Evolutionary conservation across 2,797 vertebrate genomes (phyloP).

Genomic region (Poecilia gillii): DNA sequence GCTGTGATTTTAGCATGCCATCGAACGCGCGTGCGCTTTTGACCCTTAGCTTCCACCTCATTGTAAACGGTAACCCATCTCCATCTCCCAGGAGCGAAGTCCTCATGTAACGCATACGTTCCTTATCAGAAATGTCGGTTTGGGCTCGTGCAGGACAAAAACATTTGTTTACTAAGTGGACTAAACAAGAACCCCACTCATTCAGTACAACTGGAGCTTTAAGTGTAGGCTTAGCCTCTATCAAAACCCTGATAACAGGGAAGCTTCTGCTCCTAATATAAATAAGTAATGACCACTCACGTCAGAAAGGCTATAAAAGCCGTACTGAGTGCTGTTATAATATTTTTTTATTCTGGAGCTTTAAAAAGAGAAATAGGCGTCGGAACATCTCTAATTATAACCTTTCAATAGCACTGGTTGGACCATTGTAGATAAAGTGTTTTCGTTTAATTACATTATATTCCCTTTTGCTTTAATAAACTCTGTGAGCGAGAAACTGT

Average conservation of each 20-base stretch:
- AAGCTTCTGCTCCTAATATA: neutral
- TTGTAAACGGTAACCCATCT: no score
- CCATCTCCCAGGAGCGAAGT: no score
- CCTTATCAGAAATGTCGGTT: neutral
- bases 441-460: neutral
- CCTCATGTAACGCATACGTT: no score
- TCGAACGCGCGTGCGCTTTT: no score
- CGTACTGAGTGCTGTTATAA: neutral
- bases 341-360: neutral
- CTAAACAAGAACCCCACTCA: neutral
- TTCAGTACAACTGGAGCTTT: neutral
- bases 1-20: no score
- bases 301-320: neutral
- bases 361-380: neutral
- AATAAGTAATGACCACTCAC: conserved; percentile 2
- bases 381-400: neutral
- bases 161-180: neutral
- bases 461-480: neutral
- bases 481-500: neutral
- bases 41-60: no score
- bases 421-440: neutral
- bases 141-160: neutral
- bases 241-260: neutral
- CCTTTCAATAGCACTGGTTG: neutral
- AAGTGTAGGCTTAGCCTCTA: neutral